Conservation (phyloP, 2,113 vertebrate genomes). For the Acinonyx jubatus region DNA sequence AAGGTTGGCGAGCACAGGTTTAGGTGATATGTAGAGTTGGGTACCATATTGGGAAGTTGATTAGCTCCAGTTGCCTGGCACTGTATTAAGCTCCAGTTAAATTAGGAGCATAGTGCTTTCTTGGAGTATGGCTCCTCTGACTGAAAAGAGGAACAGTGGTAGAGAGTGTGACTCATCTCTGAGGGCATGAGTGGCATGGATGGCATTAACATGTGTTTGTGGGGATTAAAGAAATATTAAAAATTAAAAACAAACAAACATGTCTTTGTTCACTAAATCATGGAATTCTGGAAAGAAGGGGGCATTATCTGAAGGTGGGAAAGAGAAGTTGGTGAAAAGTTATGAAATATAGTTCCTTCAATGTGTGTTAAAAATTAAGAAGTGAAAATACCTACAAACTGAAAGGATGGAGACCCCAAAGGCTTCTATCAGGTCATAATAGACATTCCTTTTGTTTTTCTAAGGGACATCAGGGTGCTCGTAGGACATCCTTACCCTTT, state of each 20-base stretch:
- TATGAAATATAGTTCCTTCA: background rate
- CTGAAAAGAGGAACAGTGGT: background rate
- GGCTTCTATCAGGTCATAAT: background rate
- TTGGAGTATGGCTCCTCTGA: background rate
- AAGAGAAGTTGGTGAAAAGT: background rate
- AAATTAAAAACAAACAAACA: background rate
- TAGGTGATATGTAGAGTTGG: background rate
- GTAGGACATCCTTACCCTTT: background rate
- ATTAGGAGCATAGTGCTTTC: background rate
- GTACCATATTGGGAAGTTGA: background rate
- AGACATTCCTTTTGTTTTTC: background rate
- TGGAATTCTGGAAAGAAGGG: background rate
- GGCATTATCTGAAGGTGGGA: background rate
- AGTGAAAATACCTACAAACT: background rate
- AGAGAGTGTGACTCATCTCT: background rate
- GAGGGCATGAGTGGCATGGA: rapidly evolving
- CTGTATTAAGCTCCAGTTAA: background rate
- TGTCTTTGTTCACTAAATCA: background rate
- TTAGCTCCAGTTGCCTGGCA: background rate
- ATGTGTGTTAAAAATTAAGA: background rate
- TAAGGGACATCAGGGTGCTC: background rate
- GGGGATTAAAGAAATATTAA: background rate
- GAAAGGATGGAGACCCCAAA: background rate
- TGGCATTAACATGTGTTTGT: background rate
- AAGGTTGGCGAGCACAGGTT: background rate